A percentile compares a stretch with the other conserved stretches of the same genome.
Conservation (phyloP, 1,140 invertebrate species). For the Nasonia giraulti region DNA sequence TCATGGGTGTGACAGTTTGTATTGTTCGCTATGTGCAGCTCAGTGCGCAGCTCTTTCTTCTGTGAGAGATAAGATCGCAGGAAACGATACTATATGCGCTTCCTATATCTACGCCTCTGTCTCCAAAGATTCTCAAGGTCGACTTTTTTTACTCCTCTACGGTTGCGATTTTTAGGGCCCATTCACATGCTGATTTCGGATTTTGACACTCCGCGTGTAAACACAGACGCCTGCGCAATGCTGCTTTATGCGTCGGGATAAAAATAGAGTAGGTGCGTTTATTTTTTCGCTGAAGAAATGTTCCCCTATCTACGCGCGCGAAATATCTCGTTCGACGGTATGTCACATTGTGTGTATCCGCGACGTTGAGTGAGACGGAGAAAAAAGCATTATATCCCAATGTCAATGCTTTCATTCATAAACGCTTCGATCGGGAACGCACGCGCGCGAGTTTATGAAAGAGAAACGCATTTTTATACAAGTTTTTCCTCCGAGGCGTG, state of each 20-base stretch:
- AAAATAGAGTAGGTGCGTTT: too few species aligned
- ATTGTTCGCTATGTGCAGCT: not conserved
- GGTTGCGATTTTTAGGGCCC: not conserved
- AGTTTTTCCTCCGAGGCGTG: not conserved
- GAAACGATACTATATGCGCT: constrained; percentile 28
- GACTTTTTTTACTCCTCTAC: not conserved
- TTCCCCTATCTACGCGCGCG: too few species aligned
- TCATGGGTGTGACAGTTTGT: constrained; percentile 24
- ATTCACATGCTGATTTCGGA: not conserved
- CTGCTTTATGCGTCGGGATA: too few species aligned
- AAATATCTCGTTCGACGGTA: too few species aligned
- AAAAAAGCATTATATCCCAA: not conserved
- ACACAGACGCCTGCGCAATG: not conserved
- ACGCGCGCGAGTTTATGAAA: not conserved
- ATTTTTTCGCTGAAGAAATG: too few species aligned
- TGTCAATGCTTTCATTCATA: constrained; percentile 4
- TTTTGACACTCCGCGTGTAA: not conserved
- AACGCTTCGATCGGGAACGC: not conserved
- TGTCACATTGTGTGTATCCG: too few species aligned
- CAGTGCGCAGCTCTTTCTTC: constrained; percentile 3
- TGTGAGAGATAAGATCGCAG: constrained; percentile 33
- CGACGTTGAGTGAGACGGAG: too few species aligned
- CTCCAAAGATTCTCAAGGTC: not conserved
- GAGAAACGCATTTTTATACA: not conserved
- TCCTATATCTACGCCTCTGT: not conserved